phyloP scores from a whole-genome alignment of 2,797 vertebrate genomes.

The Parambassis ranga region DNA sequence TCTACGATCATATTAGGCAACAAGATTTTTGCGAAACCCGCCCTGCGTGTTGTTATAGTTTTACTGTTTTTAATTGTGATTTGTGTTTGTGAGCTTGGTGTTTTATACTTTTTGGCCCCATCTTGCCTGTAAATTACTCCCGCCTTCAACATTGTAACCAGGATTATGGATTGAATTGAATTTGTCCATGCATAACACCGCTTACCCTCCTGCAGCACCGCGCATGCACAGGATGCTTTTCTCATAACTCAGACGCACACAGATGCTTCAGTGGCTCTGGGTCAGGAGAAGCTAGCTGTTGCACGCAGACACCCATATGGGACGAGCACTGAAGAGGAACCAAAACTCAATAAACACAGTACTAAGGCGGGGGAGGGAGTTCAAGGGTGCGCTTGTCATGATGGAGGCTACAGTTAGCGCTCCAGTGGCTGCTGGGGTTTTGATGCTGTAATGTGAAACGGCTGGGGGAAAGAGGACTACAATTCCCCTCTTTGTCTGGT shows the following conservation, averaged over 20 bases:
- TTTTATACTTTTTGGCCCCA: slow-evolving; percentile 32
- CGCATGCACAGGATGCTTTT: slow-evolving; percentile 30
- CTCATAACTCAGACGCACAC: slow-evolving; percentile 45
- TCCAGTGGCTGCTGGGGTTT: slow-evolving; percentile 76
- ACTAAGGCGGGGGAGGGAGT: slow-evolving; percentile 45
- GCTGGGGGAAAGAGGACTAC: slow-evolving; percentile 66
- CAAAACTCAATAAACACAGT: slow-evolving; percentile 78
- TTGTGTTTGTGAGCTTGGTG: slow-evolving; percentile 33
- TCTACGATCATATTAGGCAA: slow-evolving; percentile 44
- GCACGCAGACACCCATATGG: slow-evolving; percentile 58
- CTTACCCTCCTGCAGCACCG: slow-evolving; percentile 17
- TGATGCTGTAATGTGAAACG: slow-evolving; percentile 83
- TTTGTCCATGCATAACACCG: slow-evolving; percentile 32
- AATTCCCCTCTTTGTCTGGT: slow-evolving; percentile 74
- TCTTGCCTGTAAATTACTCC: slow-evolving; percentile 31
- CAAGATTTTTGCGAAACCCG: slow-evolving; percentile 28
- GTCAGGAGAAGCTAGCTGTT: slow-evolving; percentile 48
- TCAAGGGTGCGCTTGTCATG: slow-evolving; percentile 77
- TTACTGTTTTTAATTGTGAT: slow-evolving; percentile 44
- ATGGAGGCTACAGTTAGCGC: slow-evolving; percentile 77
- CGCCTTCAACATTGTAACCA: slow-evolving; percentile 5
- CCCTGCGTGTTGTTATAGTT: slow-evolving; percentile 34
- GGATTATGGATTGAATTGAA: not conserved
- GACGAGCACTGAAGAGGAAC: slow-evolving; percentile 75
- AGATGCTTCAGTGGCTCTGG: slow-evolving; percentile 48